Base-by-base conservation (phyloP, 64 coral and sea anemone genomes). In the Montipora foliosa region DNA sequence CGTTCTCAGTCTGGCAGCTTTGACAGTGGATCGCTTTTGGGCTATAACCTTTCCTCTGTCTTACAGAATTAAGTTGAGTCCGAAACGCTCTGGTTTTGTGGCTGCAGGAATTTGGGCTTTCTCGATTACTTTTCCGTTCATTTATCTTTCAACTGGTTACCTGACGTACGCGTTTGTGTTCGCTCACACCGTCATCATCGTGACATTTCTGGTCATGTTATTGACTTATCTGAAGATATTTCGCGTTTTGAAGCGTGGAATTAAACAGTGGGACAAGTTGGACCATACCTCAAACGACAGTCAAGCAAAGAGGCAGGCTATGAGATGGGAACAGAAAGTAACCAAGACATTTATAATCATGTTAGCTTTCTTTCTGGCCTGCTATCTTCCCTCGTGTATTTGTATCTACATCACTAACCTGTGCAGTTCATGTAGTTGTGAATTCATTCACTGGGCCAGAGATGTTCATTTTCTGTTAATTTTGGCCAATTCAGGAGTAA, bases 141-240 rank as follows among this genome's bases (percentile, higher is more conserved):
- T 98, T 37, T 95, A 95, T 69, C 87, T 98, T 47, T 49, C 76
- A 13, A 91, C 91, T 2, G 93, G 88, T 13, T 98, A 95, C 71
- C 52, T 91, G 9, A 90, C 78, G 6, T 98, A 94, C 75, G 89
- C 92, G 4, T 91, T 98, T 73, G 93, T 98, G 20, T 98, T 98
- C 47, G 89, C 71, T 37, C 94, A 94, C 20, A 98, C 93, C 11
- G 93, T 93, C 11, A 81, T 98, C 19, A 90, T 90, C 17, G 76
- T 79, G 17, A 98, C 96, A 1, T 76, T 98, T 13, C 83, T 88
- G 37, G 93, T 98, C 4, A 91, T 91, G 11, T 20, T 98, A 16
- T 79, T 95, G 52, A 98, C 96, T n/a, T 98, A 98, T 77, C 9
- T 91, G 53, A 94, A 91, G 75, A 95, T 98, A 58, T 92, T 94